Percentiles rank a stretch among this genome's conserved stretches.
These are phyloP conservation scores for Diabrotica undecimpunctata DNA, from an alignment of 1,140 invertebrate genomes.

Conservation along the genomic window DNA sequence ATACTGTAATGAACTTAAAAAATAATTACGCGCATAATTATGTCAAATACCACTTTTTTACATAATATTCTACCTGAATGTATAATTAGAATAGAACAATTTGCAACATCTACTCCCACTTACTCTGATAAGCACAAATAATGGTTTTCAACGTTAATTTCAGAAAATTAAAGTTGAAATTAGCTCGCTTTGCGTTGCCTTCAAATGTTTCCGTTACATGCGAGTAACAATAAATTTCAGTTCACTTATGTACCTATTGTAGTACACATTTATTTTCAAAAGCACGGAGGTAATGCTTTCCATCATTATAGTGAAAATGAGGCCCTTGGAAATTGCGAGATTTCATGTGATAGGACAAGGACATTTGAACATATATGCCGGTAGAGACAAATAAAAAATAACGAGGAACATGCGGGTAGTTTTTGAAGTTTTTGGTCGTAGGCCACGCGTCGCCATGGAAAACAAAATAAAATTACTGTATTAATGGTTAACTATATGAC, in stretches of 20 bases:
- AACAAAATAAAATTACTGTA: no score
- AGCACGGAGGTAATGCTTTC: not conserved
- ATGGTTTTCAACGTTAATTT: not conserved
- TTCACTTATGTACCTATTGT: no score
- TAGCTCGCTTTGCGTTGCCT: not conserved
- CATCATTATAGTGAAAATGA: not conserved
- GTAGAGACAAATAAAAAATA: not conserved
- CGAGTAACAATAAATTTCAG: not conserved
- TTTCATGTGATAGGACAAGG: no score
- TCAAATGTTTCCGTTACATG: conserved; percentile 5
- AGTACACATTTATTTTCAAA: not conserved
- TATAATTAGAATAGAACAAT: conserved; percentile 1
- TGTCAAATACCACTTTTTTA: not conserved
- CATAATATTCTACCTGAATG: not conserved
- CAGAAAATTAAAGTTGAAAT: conserved; percentile 9
- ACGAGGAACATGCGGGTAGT: not conserved
- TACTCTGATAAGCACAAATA: not conserved
- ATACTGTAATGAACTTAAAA: not conserved
- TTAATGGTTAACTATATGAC: no score
- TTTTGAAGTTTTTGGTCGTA: no score
- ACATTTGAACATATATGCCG: not conserved
- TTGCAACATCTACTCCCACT: not conserved
- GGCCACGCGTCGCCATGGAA: no score
- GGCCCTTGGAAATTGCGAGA: not conserved
- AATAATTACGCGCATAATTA: not conserved